Evolutionary conservation across 2,113 vertebrate genomes (phyloP), one percentile per base, ranked within the genome.

Genomic region (Neodontobutis hainanensis): DNA sequence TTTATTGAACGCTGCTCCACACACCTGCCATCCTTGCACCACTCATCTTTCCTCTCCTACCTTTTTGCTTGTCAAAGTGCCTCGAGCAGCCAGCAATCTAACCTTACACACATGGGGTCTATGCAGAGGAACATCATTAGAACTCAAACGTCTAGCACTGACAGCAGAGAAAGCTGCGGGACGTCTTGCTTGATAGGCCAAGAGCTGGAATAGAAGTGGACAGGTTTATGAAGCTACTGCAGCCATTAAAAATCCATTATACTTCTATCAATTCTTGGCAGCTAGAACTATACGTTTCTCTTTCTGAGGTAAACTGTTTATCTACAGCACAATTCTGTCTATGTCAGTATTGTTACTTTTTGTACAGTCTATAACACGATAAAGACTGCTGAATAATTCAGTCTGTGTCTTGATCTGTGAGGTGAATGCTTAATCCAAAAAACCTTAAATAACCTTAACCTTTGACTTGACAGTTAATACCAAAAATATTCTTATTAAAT

Each of bases 301-400:
- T 50, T 36, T 32, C 64, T 62, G 56, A 68, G 6, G 35, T 34
- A 52, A 42, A 50, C 32, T 59, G 15, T 38, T 49, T 8, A 51
- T 14, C 38, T 36, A 42, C n/a, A 6, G 14, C 11, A 14, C 3
- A 58, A 53, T 48, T 27, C 19, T 27, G 19, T 27, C 19, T 27
- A 27, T 27, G 19, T 27, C 19, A 27, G 19, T 27, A 27, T 27
- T 27, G 19, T 27, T 27, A 27, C 19, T 27, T 27, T 27, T 27
- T 27, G 19, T 27, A 27, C 19, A 2, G 19, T 27, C 19, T 27
- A 27, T 27, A 27, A 27, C 19, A 27, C 3, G 46, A 6, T 53
- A 27, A 45, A 53, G 19, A 48, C 70, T 65, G 43, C 48, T 78
- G 60, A 87, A 86, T 85, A 74, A 85, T 78, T 87, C 70, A 84